Evolutionary conservation across 2,797 vertebrate genomes (phyloP), one percentile per base, ranked within the genome.

Genomic region (Helarctos malayanus): DNA sequence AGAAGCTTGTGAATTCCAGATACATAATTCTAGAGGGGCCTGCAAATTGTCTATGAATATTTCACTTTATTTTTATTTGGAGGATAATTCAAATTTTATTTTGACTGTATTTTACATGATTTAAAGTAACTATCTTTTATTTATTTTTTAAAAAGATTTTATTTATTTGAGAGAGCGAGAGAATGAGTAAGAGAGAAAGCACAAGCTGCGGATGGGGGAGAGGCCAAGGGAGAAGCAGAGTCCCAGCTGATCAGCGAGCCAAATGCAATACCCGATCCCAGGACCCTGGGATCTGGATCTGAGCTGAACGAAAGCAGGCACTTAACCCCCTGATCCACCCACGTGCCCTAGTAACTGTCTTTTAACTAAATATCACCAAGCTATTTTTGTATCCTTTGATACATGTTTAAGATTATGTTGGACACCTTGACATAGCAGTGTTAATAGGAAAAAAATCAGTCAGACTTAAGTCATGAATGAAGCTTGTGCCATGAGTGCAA

Each of bases 291-390:
- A 65, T 65, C 32, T 7, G n/a, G 32, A n/a, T 32, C 63, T 68
- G 63, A 35, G 63, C 16, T 7, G 7, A 54, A 54, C 15, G 6
- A 65, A 65, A 7, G 63, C 63, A 19, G 63, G 32, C 63, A 19
- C 32, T 68, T n/a, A 68, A 35, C 16, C 32, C 8, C 1, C 32
- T 68, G 32, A 35, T 7, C 63, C 32, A n/a, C 63, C 63, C 32
- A n/a, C 3, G 32, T n/a, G 7, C 63, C n/a, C 32, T n/a, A 82
- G 9, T 32, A 86, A 73, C 0, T 8, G 47, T 19, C 10, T 59
- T 97, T 86, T 89, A 89, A 69, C 2, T 8, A 89, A 89, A 86
- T 71, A 15, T 61, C 80, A 11, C 54, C 68, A 69, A 89, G 2
- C 1, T 89, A 13, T 35, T 38, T 52, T 83, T 76, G 0, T 54